A percentile compares a stretch with the other conserved stretches of the same genome.
Conservation (phyloP, 2,888 invertebrate species). For the Halictus ligatus region DNA sequence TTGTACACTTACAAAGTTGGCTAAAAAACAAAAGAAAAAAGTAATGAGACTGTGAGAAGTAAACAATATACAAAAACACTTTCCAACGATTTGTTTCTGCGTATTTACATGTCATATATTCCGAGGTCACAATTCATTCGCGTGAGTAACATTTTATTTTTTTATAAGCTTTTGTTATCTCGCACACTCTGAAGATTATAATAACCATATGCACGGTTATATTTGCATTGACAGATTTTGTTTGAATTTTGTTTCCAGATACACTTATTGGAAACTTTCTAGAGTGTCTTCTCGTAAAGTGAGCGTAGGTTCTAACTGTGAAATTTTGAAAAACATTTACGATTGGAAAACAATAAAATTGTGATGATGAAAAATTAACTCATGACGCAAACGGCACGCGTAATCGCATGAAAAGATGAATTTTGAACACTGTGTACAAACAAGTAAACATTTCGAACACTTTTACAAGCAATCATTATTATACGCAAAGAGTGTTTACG, state of each 20-base stretch:
- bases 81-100: neutral
- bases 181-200: neutral
- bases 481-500: neutral
- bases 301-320: neutral
- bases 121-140: neutral
- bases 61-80: neutral
- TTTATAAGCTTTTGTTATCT: neutral
- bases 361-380: neutral
- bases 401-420: neutral
- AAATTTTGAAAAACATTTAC: slow-evolving; percentile 3
- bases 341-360: neutral
- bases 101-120: neutral
- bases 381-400: neutral
- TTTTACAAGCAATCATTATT: slow-evolving; percentile 13
- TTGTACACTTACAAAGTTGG: neutral
- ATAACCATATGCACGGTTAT: neutral
- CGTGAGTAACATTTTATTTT: neutral
- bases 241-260: neutral
- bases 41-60: slow-evolving; percentile 8
- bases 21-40: neutral
- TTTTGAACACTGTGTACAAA: slow-evolving; percentile 9
- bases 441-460: neutral
- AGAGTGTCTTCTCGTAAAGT: neutral
- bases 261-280: neutral
- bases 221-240: neutral